These are phyloP conservation scores for Grallaria varia DNA, from an alignment of 2,113 vertebrate species.

Conservation along the genomic window DNA sequence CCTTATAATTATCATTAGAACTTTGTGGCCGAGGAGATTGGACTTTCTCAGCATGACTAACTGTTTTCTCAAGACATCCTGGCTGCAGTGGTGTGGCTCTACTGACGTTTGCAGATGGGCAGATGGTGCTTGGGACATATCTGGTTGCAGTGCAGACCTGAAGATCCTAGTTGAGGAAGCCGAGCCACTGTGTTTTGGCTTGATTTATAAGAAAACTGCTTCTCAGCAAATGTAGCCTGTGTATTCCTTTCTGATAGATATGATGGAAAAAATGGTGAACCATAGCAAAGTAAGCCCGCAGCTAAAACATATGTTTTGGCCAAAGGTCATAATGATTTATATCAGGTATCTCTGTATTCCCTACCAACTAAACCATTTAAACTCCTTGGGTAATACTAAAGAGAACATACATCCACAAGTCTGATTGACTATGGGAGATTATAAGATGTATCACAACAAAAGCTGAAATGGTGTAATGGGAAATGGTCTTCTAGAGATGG, in stretches of 20 bases:
- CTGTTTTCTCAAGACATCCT: conserved; percentile 29
- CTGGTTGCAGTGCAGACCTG: conserved; percentile 34
- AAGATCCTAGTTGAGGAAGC: conserved; percentile 7
- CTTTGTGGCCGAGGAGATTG: neutral
- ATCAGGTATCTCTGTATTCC: neutral
- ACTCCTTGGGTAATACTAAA: neutral
- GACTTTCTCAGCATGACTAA: conserved; percentile 29
- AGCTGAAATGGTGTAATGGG: neutral
- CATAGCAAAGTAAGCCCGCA: neutral
- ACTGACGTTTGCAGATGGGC: conserved; percentile 40
- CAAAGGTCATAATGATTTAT: neutral
- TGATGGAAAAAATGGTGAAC: neutral
- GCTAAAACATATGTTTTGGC: neutral
- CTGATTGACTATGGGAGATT: neutral
- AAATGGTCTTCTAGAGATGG: neutral
- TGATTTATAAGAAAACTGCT: neutral
- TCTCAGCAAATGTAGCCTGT: neutral
- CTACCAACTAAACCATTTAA: neutral
- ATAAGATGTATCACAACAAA: neutral
- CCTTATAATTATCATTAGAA: neutral
- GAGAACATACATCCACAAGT: neutral
- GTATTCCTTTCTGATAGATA: neutral
- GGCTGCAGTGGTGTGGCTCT: conserved; percentile 1
- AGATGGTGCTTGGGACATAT: conserved; percentile 40
- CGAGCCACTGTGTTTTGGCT: neutral